These are phyloP conservation scores for Delichon dasypus DNA, from an alignment of 2,797 vertebrate species.

Conservation along the genomic window DNA sequence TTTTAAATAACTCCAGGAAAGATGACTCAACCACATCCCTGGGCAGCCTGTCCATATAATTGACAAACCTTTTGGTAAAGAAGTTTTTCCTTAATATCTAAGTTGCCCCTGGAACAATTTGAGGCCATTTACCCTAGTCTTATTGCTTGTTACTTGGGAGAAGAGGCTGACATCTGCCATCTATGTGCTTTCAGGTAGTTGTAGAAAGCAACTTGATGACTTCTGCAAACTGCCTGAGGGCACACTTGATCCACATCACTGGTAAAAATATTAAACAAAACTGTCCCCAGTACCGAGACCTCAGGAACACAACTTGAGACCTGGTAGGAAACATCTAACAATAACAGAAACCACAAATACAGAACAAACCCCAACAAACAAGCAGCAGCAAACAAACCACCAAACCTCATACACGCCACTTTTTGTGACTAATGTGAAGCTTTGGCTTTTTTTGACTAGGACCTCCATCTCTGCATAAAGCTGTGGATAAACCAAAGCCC, in stretches of 20 bases:
- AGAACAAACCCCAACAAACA: accelerated
- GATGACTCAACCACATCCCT: background rate
- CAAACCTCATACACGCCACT: background rate
- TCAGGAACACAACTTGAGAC: background rate
- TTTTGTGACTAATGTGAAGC: background rate
- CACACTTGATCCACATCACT: background rate
- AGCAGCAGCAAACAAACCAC: background rate
- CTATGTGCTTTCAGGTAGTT: background rate
- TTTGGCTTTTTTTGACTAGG: background rate
- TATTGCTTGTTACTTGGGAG: background rate
- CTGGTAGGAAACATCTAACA: background rate
- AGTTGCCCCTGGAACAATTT: background rate
- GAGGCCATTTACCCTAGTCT: background rate
- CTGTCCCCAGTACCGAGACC: accelerated
- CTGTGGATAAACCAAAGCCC: background rate
- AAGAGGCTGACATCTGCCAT: background rate
- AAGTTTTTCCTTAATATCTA: background rate
- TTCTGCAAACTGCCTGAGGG: background rate
- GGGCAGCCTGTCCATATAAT: background rate
- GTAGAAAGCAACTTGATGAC: background rate
- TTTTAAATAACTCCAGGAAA: background rate
- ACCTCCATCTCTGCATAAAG: background rate
- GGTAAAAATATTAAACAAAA: background rate
- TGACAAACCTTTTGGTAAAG: background rate
- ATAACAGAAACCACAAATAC: background rate